These are phyloP conservation scores for Tetramorium bicarinatum DNA, from an alignment of 2,888 invertebrate species.

Conservation along the genomic window DNA sequence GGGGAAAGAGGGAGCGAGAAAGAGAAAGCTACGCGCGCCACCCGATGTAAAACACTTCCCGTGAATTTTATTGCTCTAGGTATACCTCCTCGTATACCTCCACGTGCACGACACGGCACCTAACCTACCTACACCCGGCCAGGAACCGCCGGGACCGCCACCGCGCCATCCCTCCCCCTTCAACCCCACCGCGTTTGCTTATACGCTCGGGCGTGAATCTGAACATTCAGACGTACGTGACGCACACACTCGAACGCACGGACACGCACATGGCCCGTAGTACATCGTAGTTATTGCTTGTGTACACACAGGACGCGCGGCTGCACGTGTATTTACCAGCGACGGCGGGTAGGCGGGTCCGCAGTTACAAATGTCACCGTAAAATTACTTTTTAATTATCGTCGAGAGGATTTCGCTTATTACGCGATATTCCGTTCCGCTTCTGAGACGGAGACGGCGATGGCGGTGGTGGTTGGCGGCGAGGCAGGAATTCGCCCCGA, in stretches of 20 bases:
- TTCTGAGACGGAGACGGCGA: conserved; percentile 42
- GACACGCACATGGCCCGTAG: background rate
- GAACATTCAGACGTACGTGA: conserved; percentile 47
- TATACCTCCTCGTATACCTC: conserved; percentile 72
- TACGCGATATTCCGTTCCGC: conserved; percentile 77
- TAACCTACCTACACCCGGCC: conserved; percentile 59
- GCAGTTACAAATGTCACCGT: conserved; percentile 77
- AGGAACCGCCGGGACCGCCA: conserved; percentile 59
- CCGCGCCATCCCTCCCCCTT: conserved; percentile 1
- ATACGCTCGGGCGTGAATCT: conserved; percentile 59
- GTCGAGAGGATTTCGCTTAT: conserved; percentile 81
- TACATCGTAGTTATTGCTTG: conserved; percentile 59
- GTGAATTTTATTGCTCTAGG: conserved; percentile 83
- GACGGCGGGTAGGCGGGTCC: conserved; percentile 56
- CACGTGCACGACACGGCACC: conserved; percentile 61
- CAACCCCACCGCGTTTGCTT: conserved; percentile 56
- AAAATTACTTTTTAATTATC: conserved; percentile 84
- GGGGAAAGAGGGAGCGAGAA: conserved; percentile 29
- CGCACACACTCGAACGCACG: conserved; percentile 5
- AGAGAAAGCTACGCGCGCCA: conserved; percentile 66
- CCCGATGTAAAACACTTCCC: conserved; percentile 84
- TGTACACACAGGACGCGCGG: conserved; percentile 49
- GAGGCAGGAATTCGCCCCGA: conserved; percentile 74
- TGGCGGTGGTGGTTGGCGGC: conserved; percentile 51
- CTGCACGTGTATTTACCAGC: conserved; percentile 64